These are phyloP conservation scores for Luehdorfia chinensis DNA, from an alignment of 1,140 invertebrate genomes.

Conservation along the genomic window DNA sequence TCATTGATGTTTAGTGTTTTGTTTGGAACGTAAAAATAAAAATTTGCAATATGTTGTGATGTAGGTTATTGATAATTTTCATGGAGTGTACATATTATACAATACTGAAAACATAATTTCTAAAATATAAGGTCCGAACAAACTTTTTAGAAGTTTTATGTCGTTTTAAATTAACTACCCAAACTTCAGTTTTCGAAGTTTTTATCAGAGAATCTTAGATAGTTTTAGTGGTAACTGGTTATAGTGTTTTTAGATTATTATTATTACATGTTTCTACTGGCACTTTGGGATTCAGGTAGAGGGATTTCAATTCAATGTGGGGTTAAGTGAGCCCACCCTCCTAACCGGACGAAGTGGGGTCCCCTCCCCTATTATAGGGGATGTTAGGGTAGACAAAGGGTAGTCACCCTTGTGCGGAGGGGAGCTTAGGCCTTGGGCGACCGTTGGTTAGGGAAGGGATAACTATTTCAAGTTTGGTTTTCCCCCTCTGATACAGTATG, in stretches of 20 bases:
- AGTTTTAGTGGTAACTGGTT: too few relatives aligned
- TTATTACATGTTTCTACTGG: conserved; percentile 27
- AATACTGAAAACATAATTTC: not conserved
- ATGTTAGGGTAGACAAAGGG: conserved; percentile 69
- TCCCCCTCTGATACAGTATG: conserved; percentile 33
- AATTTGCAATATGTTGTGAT: too few relatives aligned
- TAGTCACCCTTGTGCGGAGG: conserved; percentile 69
- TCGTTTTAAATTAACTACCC: not conserved
- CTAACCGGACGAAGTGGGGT: conserved; percentile 61
- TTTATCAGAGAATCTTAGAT: not conserved
- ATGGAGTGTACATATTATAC: not conserved
- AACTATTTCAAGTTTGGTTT: conserved; percentile 61
- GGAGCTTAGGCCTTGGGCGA: conserved; percentile 60
- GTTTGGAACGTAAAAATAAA: conserved; percentile 4
- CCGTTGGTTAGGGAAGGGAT: conserved; percentile 60
- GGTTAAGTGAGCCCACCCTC: conserved; percentile 47
- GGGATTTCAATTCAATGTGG: conserved; percentile 46
- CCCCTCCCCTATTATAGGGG: conserved; percentile 60
- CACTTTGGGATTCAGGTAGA: conserved; percentile 37
- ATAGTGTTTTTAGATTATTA: too few relatives aligned
- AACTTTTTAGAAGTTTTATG: not conserved
- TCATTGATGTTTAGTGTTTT: conserved; percentile 1
- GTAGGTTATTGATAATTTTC: not conserved
- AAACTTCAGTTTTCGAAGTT: not conserved
- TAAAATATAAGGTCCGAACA: not conserved